Conservation (phyloP, 2,888 invertebrate species). For the Pristionchus fissidentatus region DNA sequence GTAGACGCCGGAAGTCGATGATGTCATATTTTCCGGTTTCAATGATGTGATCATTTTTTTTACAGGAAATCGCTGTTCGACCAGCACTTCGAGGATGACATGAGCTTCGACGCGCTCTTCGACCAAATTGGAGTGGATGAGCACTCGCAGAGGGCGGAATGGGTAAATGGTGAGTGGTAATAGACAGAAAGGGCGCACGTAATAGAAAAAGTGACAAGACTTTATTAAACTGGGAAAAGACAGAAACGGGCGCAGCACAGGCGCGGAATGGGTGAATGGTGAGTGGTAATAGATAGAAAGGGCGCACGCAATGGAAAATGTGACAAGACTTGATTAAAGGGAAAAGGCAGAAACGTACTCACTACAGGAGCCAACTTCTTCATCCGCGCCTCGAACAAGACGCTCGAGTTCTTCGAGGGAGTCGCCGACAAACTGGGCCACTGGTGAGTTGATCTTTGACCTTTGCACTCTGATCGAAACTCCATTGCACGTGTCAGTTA, state of each 20-base stretch:
- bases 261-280: slow-evolving; percentile 75
- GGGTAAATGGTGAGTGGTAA: slow-evolving; percentile 73
- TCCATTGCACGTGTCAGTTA: too few relatives aligned
- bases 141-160: slow-evolving; percentile 70
- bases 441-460: slow-evolving; percentile 52
- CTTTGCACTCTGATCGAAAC: background rate
- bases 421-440: slow-evolving; percentile 70
- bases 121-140: slow-evolving; percentile 73
- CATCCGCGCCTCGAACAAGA: slow-evolving; percentile 72
- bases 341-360: background rate
- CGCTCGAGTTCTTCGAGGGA: slow-evolving; percentile 72
- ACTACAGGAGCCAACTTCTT: slow-evolving; percentile 74
- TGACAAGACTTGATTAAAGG: background rate
- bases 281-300: slow-evolving; percentile 48
- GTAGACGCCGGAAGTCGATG: background rate
- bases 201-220: background rate
- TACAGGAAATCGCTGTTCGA: slow-evolving; percentile 72
- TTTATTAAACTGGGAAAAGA: background rate
- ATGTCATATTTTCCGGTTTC: background rate
- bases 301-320: slow-evolving; percentile 10
- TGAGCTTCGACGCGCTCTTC: slow-evolving; percentile 71
- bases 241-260: background rate
- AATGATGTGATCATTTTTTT: background rate
- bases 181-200: slow-evolving; percentile 10
- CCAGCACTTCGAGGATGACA: slow-evolving; percentile 68